Evolutionary conservation across 2,888 invertebrate genomes (phyloP).

Genomic region (Ptychoptera contaminata): DNA sequence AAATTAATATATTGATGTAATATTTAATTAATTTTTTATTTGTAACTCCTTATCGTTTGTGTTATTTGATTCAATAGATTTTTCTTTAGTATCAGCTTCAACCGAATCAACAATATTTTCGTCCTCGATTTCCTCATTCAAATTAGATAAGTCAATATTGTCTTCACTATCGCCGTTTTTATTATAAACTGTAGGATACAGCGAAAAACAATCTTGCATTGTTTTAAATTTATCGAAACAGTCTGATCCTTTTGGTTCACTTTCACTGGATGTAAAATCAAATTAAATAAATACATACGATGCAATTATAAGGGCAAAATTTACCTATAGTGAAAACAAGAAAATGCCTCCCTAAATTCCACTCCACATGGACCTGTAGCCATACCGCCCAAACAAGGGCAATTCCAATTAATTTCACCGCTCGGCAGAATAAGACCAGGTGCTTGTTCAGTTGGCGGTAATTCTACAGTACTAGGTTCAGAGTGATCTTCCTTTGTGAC

Average conservation of each 20-base stretch:
- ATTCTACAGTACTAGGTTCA: constrained; percentile 47
- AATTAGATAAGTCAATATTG: constrained; percentile 1
- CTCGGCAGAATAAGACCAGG: constrained; percentile 68
- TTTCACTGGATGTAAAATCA: constrained; percentile 46
- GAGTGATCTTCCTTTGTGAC: constrained; percentile 65
- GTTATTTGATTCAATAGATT: neutral
- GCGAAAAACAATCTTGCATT: constrained; percentile 82
- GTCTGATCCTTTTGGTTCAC: constrained; percentile 84
- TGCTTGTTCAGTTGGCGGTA: constrained; percentile 52
- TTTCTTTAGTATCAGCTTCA: neutral
- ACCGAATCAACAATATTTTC: no score
- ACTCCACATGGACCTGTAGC: constrained; percentile 90
- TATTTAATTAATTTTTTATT: no score
- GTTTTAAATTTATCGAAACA: constrained; percentile 79
- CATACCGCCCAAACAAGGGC: constrained; percentile 95
- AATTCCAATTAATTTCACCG: constrained; percentile 92
- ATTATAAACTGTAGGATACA: constrained; percentile 74
- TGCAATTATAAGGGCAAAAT: neutral
- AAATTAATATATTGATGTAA: neutral
- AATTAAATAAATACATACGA: constrained; percentile 16
- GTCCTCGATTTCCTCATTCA: constrained; percentile 6
- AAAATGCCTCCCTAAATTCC: constrained; percentile 85
- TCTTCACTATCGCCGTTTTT: constrained; percentile 39
- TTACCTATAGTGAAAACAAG: constrained; percentile 79
- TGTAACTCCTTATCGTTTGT: no score